Conservation (phyloP, 1,140 invertebrate species). For the Propsilocerus akamusi region DNA sequence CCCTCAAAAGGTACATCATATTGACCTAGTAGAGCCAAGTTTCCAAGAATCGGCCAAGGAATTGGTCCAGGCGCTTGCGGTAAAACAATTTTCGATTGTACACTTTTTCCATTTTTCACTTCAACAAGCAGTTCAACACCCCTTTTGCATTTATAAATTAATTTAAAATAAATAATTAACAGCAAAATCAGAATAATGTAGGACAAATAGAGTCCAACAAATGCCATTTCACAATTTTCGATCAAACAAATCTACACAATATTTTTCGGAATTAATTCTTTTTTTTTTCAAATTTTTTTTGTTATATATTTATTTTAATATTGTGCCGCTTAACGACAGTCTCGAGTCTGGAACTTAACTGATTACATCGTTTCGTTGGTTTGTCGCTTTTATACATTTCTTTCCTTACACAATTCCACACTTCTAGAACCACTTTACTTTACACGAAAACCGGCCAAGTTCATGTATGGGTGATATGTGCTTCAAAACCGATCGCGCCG, state of each 20-base stretch:
- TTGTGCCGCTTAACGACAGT: too few relatives aligned
- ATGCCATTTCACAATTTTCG: too few relatives aligned
- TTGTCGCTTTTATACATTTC: too few relatives aligned
- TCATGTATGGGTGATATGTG: too few relatives aligned
- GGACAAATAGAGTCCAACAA: neutral
- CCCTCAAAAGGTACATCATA: conserved; percentile 49
- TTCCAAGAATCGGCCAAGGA: conserved; percentile 52
- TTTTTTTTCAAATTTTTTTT: neutral
- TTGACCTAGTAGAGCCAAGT: conserved; percentile 42
- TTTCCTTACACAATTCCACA: too few relatives aligned
- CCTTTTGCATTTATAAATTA: neutral
- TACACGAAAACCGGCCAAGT: too few relatives aligned
- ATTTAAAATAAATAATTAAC: neutral
- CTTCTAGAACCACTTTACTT: too few relatives aligned
- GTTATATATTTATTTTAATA: too few relatives aligned
- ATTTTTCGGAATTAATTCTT: neutral
- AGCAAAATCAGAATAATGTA: neutral
- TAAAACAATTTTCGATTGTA: neutral
- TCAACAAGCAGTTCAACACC: neutral
- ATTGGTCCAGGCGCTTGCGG: conserved; percentile 34
- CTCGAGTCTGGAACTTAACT: too few relatives aligned
- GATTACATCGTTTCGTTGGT: too few relatives aligned
- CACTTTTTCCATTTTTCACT: neutral
- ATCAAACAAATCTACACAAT: neutral
- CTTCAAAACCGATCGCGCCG: too few relatives aligned